Evolutionary conservation across 2,113 vertebrate species (phyloP).

Genomic region (Lycocorax pyrrhopterus): DNA sequence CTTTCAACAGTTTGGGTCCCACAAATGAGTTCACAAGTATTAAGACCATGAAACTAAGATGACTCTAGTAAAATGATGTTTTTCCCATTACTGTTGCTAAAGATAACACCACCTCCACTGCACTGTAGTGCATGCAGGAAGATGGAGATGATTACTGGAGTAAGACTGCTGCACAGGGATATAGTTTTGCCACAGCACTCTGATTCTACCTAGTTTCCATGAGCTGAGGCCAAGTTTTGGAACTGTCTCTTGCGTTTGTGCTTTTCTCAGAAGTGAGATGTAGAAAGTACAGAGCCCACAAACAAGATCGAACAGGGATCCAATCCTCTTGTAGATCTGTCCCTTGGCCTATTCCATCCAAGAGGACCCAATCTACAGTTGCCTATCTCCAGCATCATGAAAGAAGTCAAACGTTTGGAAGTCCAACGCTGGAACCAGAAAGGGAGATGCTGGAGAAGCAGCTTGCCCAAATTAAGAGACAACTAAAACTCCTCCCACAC

Average conservation of each 20-base stretch:
- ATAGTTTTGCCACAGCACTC: background rate
- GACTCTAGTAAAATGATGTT: background rate
- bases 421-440: background rate
- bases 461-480: background rate
- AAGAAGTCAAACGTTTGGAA: background rate
- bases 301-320: background rate
- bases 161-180: background rate
- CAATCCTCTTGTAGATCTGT: background rate
- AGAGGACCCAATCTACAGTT: background rate
- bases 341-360: background rate
- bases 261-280: background rate
- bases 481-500: background rate
- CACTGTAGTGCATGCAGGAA: rapidly evolving
- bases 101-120: background rate
- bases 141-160: background rate
- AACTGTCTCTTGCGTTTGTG: background rate
- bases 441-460: background rate
- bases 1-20: background rate
- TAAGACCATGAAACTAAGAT: background rate
- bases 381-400: background rate
- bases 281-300: background rate
- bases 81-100: background rate
- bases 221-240: background rate
- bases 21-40: background rate
- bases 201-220: background rate